These are phyloP conservation scores for Stegophylla sp. DNA, from an alignment of 2,888 invertebrate species.

Conservation along the genomic window DNA sequence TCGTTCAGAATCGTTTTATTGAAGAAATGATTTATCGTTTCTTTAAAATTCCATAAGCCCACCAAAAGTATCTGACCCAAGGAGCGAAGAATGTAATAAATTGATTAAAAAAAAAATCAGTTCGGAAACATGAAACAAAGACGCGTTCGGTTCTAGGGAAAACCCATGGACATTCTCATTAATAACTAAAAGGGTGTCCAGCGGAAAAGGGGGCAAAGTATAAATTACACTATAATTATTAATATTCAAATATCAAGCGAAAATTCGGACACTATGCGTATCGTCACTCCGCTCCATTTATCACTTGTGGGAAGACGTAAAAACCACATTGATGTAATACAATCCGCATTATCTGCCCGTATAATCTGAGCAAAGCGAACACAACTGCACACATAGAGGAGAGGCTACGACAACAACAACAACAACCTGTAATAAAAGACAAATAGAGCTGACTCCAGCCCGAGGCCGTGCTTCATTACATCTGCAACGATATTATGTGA, in stretches of 20 bases:
- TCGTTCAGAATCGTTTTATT: too few relatives aligned
- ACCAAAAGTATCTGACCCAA: too few relatives aligned
- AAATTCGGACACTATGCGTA: slow-evolving; percentile 1
- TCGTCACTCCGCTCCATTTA: neutral
- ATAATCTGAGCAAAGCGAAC: neutral
- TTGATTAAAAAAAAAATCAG: too few relatives aligned
- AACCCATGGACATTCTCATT: too few relatives aligned
- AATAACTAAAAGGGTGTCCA: neutral
- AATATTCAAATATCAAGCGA: neutral
- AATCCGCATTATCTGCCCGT: slow-evolving; percentile 19
- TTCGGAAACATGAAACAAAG: too few relatives aligned
- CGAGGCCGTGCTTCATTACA: slow-evolving; percentile 16
- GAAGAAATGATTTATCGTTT: too few relatives aligned
- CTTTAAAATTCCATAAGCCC: too few relatives aligned
- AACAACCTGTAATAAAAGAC: slow-evolving; percentile 33
- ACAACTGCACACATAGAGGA: neutral
- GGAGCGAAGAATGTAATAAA: too few relatives aligned
- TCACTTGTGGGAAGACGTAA: neutral
- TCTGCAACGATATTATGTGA: slow-evolving; percentile 30
- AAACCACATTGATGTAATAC: slow-evolving; percentile 24
- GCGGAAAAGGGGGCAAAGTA: neutral
- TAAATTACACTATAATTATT: neutral
- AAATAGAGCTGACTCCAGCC: slow-evolving; percentile 41
- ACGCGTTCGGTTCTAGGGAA: too few relatives aligned
- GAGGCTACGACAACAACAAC: neutral